Conservation (phyloP, 2,888 invertebrate species). For the Pycnomerus fuliginosus region DNA sequence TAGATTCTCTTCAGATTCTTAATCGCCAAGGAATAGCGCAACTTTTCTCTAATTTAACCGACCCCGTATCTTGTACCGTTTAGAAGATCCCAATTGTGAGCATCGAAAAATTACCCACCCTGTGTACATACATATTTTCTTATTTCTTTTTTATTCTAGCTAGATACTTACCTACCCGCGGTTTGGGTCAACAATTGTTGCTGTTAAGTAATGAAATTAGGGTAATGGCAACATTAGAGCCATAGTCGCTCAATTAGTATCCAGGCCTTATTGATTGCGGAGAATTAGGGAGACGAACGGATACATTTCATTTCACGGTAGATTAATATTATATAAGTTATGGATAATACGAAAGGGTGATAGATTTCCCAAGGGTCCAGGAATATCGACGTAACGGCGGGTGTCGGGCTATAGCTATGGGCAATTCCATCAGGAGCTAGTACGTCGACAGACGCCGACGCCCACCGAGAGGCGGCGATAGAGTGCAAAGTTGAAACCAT, state of each 20-base stretch:
- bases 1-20: too few relatives aligned
- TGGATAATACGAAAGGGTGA: slow-evolving; percentile 55
- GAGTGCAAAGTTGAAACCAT: slow-evolving; percentile 62
- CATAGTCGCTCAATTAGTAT: slow-evolving; percentile 40
- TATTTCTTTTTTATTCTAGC: too few relatives aligned
- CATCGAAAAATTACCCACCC: too few relatives aligned
- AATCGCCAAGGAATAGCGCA: too few relatives aligned
- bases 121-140: too few relatives aligned
- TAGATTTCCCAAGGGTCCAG: slow-evolving; percentile 51
- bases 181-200: too few relatives aligned
- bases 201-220: slow-evolving; percentile 26
- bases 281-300: slow-evolving; percentile 37
- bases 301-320: slow-evolving; percentile 55
- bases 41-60: too few relatives aligned
- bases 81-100: too few relatives aligned
- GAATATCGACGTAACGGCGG: slow-evolving; percentile 24
- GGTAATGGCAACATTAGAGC: slow-evolving; percentile 29
- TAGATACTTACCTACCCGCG: too few relatives aligned
- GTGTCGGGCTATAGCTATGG: slow-evolving; percentile 13
- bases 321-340: slow-evolving; percentile 56
- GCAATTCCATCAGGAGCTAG: slow-evolving; percentile 33
- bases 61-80: too few relatives aligned
- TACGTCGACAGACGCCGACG: slow-evolving; percentile 34
- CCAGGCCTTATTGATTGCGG: slow-evolving; percentile 42
- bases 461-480: slow-evolving; percentile 48